Base-by-base conservation (phyloP, 1,140 invertebrate species). In the Thaumetopoea pityocampa region DNA sequence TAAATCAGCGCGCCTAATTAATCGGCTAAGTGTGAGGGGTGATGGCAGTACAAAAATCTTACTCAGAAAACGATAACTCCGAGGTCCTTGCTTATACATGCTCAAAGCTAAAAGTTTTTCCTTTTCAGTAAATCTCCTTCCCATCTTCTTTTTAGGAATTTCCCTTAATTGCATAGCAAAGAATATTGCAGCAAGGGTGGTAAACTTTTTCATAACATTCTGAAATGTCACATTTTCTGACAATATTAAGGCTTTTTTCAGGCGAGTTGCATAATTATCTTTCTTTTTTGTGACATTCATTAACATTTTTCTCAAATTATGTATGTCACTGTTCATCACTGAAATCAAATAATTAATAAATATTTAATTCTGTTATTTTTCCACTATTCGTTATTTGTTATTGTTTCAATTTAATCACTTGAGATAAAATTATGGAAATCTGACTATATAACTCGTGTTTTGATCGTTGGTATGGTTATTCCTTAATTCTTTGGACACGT, bases 11-110 rank as follows among this genome's bases (percentile, higher is more conserved):
- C 10, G 43, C 20, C 27, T 19, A 15, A 60, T 33, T 19, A 55
- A 20, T 28, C 37, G 36, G 10, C 19, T 51, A 1, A 59, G 27
- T 23, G 51, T 55, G 4, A 46, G 5, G 5, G 45, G 24, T 4
- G 51, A 48, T 14, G 48, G 56, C 10, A 55, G 18, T 3, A 46
- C 36, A 43, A 56, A 38, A 46, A 46, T 11, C 10, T 42, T 49
- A 30, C 15, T 14, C 5, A 51, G 17, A 23, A 20, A 54, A 27
- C 35, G 38, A 16, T 54, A 54, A 5, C 27, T 17, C 35, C 28
- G 29, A 7, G 44, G 51, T 4, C 51, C 29, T 16, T 40, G 40
- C 9, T 53, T 53, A 22, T 40, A 44, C 3, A 48, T 11, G 18
- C 23, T 5, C 16, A 48, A 28, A 5, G 34, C 38, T 9, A 53